Percentiles rank a stretch among this genome's conserved stretches.
Evolutionary conservation across 2,797 vertebrate genomes (phyloP).

Genomic region (Fratercula arctica): DNA sequence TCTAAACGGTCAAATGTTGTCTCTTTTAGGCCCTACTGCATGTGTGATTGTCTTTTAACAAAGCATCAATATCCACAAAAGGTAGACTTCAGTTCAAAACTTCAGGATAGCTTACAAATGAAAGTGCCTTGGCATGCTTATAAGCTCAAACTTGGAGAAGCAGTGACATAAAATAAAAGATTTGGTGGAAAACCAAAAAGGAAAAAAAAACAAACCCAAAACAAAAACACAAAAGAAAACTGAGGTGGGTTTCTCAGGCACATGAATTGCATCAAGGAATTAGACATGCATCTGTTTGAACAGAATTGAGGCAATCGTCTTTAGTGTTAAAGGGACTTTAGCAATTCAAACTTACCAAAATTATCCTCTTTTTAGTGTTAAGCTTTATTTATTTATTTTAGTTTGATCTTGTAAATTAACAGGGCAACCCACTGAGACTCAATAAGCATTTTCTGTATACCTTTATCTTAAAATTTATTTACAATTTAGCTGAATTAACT

Average conservation of each 20-base stretch:
- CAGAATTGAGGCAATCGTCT: conserved; percentile 70
- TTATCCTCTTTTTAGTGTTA: conserved; percentile 80
- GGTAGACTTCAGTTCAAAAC: conserved; percentile 69
- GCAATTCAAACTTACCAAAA: conserved; percentile 68
- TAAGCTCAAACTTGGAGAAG: conserved; percentile 74
- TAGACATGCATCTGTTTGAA: conserved; percentile 76
- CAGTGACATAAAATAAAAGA: conserved; percentile 71
- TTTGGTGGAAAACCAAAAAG: conserved; percentile 56
- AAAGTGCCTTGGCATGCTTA: conserved; percentile 76
- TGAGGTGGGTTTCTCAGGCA: conserved; percentile 77
- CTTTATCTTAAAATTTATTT: not conserved
- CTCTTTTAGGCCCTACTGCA: not conserved
- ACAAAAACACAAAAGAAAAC: not conserved
- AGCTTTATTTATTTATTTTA: conserved; percentile 70
- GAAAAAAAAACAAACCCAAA: not conserved
- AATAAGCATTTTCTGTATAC: conserved; percentile 68
- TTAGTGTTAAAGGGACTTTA: conserved; percentile 84
- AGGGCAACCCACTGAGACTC: conserved; percentile 61
- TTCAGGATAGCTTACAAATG: conserved; percentile 70
- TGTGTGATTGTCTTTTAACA: conserved; percentile 56
- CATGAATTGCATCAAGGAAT: conserved; percentile 68
- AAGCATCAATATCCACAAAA: conserved; percentile 61
- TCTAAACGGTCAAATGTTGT: not conserved
- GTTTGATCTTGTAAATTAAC: conserved; percentile 62
- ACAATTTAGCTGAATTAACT: not conserved